Evolutionary conservation across 2,888 invertebrate genomes (phyloP), one percentile per base, ranked within the genome.

Genomic region (Chaitophorus viminalis): DNA sequence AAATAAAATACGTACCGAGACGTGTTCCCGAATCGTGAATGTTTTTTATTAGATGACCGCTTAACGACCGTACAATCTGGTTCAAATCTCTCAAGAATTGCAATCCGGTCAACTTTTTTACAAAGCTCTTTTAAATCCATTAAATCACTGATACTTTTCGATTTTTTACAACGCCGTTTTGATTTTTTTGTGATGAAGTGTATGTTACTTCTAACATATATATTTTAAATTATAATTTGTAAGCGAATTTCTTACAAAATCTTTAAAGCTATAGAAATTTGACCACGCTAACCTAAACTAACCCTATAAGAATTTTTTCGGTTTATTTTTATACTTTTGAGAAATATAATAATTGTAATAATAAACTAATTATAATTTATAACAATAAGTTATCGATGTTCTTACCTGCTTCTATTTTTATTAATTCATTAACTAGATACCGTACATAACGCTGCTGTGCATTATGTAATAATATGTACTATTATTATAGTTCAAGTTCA

Each of bases 121-220:
- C 87, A 87, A 29, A 87, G 5, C 39, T 87, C 87, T 81, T 87
- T 87, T 31, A 87, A 81, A 46, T 87, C 79, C 87, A 87, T 81
- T 25, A 87, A 31, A 31, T 87, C 65, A 31, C 72, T 81, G 25
- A 87, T 39, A 31, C 87, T 87, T 74, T 87, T 87, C 4, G 87
- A 87, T 72, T 79, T 79, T 74, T 74, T 79, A 87, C 74, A 79
- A 21, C 46, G 74, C 6, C 60, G 78, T 65, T 87, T 79, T 36
- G 39, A 8, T 74, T 65, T 87, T 87, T 79, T 87, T 21, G 72
- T 21, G 3, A 31, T 31, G 29, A 60, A 39, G 11, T n/a, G 46
- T 31, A 46, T 6, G 17, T 68, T 84, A 31, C 21, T 31, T 84
- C 76, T 82, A 65, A 36, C 25, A 36, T 17, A 36, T 54, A 77